Conservation (phyloP, 2,797 vertebrate species). For the Sternotherus odoratus region DNA sequence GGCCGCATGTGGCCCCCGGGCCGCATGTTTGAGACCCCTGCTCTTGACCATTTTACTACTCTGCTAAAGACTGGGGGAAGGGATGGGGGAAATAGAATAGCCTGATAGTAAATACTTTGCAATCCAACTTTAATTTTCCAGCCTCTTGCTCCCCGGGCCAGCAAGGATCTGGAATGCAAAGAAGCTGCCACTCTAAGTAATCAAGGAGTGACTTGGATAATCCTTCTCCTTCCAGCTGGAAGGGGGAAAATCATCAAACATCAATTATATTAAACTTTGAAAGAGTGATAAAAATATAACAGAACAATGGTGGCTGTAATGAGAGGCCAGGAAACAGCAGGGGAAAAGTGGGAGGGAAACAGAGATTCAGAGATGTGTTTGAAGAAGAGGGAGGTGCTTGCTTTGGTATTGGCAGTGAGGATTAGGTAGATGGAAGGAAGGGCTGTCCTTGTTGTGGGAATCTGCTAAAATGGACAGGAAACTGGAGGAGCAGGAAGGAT, state of each 20-base stretch:
- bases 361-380: not conserved
- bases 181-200: not conserved
- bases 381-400: not conserved
- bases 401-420: not conserved
- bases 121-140: not conserved
- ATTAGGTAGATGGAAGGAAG: not conserved
- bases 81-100: not conserved
- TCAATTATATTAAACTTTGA: constrained; percentile 1
- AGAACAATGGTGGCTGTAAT: not conserved
- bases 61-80: not conserved
- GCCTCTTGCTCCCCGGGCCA: not conserved
- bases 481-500: not conserved
- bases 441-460: not conserved
- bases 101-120: not conserved
- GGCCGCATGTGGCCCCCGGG: too few species aligned
- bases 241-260: not conserved
- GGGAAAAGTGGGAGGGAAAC: not conserved
- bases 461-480: not conserved
- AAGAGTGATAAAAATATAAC: constrained; percentile 8
- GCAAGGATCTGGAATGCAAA: not conserved
- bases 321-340: not conserved
- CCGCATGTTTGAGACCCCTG: too few species aligned
- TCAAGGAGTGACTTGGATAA: constrained; percentile 12
- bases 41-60: constrained; percentile 15
- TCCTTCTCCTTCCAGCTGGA: not conserved